These are phyloP conservation scores for Stenchaetothrips biformis DNA, from an alignment of 2,888 invertebrate genomes.

Conservation along the genomic window DNA sequence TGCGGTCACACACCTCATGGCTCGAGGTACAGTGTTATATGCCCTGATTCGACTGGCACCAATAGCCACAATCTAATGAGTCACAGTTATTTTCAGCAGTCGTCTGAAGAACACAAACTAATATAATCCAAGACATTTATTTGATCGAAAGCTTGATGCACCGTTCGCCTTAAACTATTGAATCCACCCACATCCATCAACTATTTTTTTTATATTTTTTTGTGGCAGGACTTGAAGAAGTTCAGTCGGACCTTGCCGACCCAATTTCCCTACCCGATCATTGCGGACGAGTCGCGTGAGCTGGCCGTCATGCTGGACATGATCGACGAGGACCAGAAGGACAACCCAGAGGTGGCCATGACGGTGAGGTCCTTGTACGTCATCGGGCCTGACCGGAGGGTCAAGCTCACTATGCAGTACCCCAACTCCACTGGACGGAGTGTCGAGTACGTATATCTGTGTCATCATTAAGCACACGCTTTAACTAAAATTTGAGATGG, in stretches of 20 bases:
- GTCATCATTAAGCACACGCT: not conserved
- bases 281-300: conserved; percentile 68
- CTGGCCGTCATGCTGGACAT: conserved; percentile 68
- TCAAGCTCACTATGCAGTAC: conserved; percentile 74
- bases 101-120: too few relatives aligned
- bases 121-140: too few relatives aligned
- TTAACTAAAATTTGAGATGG: not conserved
- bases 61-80: too few relatives aligned
- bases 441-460: conserved; percentile 60
- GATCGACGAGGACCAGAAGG: conserved; percentile 67
- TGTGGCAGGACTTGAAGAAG: conserved; percentile 59
- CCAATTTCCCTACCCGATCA: conserved; percentile 72
- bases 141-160: too few relatives aligned
- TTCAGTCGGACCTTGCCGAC: conserved; percentile 60
- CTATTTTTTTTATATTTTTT: not conserved
- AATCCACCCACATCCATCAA: too few relatives aligned
- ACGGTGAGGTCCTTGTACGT: conserved; percentile 74
- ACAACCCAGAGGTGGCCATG: conserved; percentile 56
- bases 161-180: too few relatives aligned
- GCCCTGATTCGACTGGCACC: not conserved
- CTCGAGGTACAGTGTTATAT: conserved; percentile 37
- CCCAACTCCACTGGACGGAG: conserved; percentile 79
- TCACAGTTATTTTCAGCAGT: too few relatives aligned
- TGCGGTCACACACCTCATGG: conserved; percentile 69
- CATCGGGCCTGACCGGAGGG: conserved; percentile 69